Evolutionary conservation across 2,888 invertebrate species (phyloP).

Genomic region (Temnothorax unifasciatus): DNA sequence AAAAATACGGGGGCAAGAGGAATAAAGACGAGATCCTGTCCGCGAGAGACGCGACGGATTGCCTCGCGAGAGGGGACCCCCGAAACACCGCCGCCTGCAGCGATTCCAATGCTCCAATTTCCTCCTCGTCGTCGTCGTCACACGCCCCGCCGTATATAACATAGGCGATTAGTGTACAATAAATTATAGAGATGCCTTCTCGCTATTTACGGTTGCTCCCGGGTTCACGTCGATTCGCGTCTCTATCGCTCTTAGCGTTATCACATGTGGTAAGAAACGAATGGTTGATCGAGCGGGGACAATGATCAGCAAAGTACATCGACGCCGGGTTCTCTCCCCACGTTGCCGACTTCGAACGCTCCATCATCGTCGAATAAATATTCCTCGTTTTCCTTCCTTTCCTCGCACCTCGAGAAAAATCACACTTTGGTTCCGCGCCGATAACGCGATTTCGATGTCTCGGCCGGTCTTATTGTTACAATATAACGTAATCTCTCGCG

Average conservation of each 20-base stretch:
- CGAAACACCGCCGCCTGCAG: neutral
- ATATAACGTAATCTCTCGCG: neutral
- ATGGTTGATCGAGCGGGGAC: conserved; percentile 39
- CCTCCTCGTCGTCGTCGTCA: conserved; percentile 43
- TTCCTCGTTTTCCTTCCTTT: neutral
- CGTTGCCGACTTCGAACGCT: neutral
- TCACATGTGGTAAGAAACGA: conserved; percentile 56
- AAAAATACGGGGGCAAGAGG: conserved; percentile 60
- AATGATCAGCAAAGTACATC: conserved; percentile 34
- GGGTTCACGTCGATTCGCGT: conserved; percentile 59
- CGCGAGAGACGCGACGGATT: conserved; percentile 81
- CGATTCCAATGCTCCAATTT: neutral
- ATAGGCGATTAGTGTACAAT: conserved; percentile 68
- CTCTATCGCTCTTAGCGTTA: conserved; percentile 47
- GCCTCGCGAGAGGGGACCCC: conserved; percentile 78
- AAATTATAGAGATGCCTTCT: conserved; percentile 71
- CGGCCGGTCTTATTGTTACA: conserved; percentile 17
- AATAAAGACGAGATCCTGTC: conserved; percentile 71
- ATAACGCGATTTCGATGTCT: neutral
- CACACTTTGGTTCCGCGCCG: conserved; percentile 48
- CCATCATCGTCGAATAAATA: neutral
- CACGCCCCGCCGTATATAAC: conserved; percentile 39
- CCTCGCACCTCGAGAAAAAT: neutral
- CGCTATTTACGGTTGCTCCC: conserved; percentile 59
- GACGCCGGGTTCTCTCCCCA: conserved; percentile 5